Conservation (phyloP, 1,140 invertebrate genomes). For the Riptortus pedestris region DNA sequence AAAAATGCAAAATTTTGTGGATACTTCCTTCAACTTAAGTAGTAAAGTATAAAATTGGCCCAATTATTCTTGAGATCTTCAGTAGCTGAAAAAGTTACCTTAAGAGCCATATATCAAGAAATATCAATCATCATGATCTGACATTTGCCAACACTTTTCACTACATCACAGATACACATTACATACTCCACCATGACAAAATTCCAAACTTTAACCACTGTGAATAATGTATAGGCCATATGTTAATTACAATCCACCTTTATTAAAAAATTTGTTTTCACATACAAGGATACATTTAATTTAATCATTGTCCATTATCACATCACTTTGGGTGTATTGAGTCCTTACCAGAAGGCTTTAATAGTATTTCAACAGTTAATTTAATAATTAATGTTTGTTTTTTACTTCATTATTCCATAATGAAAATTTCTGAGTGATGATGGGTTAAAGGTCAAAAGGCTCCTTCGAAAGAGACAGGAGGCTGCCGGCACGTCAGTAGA, state of each 20-base stretch:
- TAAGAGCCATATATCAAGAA: constrained; percentile 17
- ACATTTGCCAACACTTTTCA: background rate
- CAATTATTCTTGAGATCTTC: constrained; percentile 4
- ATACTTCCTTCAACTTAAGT: background rate
- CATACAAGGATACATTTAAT: constrained; percentile 3
- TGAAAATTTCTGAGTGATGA: no score
- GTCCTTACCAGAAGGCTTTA: constrained; percentile 12
- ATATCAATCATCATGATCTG: background rate
- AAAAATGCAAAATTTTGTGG: constrained; percentile 1
- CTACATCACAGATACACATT: constrained; percentile 17
- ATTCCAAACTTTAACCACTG: background rate
- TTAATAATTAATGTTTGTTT: background rate
- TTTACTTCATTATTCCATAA: no score
- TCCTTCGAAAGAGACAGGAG: background rate
- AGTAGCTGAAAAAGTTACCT: background rate
- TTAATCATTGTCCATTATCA: constrained; percentile 14
- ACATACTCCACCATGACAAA: background rate
- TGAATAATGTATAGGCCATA: constrained; percentile 12
- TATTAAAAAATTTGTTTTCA: constrained; percentile 7
- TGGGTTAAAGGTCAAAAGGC: background rate
- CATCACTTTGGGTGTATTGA: background rate
- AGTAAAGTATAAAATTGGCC: constrained; percentile 13
- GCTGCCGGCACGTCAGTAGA: constrained; percentile 61
- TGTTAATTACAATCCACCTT: constrained; percentile 18
- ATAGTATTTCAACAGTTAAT: background rate